A percentile compares a stretch with the other conserved stretches of the same genome.
Evolutionary conservation across 2,113 vertebrate species (phyloP).

Genomic region (Tupaia chinensis): DNA sequence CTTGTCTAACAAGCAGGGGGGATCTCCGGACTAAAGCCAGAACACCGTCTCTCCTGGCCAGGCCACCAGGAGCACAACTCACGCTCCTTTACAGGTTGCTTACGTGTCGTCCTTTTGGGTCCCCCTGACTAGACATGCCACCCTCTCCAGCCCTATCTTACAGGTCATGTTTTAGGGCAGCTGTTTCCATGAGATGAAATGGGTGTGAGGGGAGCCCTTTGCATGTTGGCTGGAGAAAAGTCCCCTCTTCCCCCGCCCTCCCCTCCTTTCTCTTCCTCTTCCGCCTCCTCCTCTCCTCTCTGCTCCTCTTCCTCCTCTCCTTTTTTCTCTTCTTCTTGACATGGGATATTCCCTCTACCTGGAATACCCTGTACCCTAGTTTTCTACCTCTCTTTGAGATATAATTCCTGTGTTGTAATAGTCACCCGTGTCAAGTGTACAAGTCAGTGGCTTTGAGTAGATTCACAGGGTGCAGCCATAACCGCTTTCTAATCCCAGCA

Average conservation of each 20-base stretch:
- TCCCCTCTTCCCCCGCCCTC: neutral
- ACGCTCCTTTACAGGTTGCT: neutral
- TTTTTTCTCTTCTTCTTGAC: neutral
- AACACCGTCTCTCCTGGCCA: neutral
- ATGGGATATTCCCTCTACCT: neutral
- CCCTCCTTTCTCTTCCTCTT: neutral
- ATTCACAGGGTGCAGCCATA: neutral
- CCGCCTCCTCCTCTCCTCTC: neutral
- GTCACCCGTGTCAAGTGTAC: neutral
- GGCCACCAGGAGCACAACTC: neutral
- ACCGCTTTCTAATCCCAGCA: neutral
- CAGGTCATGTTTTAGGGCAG: neutral
- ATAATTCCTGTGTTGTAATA: neutral
- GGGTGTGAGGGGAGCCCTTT: no score
- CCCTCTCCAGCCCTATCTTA: neutral
- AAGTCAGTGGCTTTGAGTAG: neutral
- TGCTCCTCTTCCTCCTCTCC: neutral
- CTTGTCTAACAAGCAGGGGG: neutral
- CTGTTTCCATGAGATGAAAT: neutral
- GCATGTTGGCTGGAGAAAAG: neutral
- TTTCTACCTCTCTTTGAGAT: neutral
- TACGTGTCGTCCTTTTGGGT: neutral
- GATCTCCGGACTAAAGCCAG: neutral
- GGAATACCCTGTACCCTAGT: neutral
- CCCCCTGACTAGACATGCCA: neutral